Evolutionary conservation across 1,140 invertebrate species (phyloP), one percentile per base, ranked within the genome.

Genomic region (Sycophila sp.): DNA sequence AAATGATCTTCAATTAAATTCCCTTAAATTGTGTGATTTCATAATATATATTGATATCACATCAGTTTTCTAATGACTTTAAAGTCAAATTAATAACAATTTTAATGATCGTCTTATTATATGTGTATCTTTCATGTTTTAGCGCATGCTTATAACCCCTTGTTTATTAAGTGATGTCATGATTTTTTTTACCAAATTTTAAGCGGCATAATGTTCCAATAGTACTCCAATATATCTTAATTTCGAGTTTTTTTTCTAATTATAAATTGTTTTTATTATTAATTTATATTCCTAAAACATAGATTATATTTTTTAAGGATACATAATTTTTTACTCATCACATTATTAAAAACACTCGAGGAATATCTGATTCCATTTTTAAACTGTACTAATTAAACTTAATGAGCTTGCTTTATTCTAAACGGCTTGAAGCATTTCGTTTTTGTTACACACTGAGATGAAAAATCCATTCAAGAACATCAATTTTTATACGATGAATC

Each of bases 71-170:
- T 53, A 69, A 69, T 67, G 28, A 60, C 19, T 58, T 51, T 32
- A 45, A 36, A 32, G 22, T 51, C 32, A 64, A 36, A 6, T 51
- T 22, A 51, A 30, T 60, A 8, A 17, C 51, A 51, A 62, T 51
- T 17, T 66, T 40, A n/a, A n/a, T n/a, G n/a, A n/a, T n/a, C n/a
- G 8, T 66, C 45, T 30, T 63, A 49, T 63, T 47, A 15, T 10
- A 66, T 36, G 55, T 66, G 51, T 26, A 55, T 69, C 49, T 63
- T 55, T 55, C 24, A 64, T 58, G 60, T 70, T 56, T 70, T 58
- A 38, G 60, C 53, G 42, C 34, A 10, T 51, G 26, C 60, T 4
- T 60, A 40, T 28, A 51, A 51, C 40, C 30, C 34, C 24, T 30
- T 58, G 45, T 58, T 19, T 58, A 47, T 19, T 32, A n/a, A n/a